Conservation (phyloP, 1,140 invertebrate species). For the Sycophaga agraensis region DNA sequence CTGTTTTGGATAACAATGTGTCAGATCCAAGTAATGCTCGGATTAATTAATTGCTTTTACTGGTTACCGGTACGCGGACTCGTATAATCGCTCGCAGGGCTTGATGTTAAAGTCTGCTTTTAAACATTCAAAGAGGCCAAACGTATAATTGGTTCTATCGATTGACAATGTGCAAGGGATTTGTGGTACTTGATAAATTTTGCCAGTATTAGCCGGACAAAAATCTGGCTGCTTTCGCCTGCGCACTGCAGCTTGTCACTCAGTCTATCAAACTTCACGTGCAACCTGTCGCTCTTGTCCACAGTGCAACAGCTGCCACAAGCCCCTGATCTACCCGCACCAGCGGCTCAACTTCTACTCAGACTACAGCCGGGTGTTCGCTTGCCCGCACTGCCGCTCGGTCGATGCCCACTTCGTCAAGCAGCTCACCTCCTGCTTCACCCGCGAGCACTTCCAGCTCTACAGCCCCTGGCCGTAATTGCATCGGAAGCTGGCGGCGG, state of each 20-base stretch:
- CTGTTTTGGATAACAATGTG: too few species aligned
- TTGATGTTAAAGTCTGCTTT: too few species aligned
- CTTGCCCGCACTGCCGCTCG: constrained; percentile 87
- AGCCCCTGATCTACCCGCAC: constrained; percentile 80
- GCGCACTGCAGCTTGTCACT: not conserved
- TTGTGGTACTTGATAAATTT: too few species aligned
- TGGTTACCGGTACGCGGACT: too few species aligned
- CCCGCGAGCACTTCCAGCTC: constrained; percentile 68
- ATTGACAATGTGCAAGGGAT: too few species aligned
- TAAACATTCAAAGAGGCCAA: too few species aligned
- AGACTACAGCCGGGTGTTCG: constrained; percentile 89
- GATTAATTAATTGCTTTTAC: too few species aligned
- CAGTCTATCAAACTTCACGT: not conserved
- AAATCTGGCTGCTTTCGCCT: too few species aligned
- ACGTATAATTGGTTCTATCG: too few species aligned
- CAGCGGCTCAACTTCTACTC: constrained; percentile 91
- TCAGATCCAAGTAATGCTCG: too few species aligned
- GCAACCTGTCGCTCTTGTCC: constrained; percentile 11
- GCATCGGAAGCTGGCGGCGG: constrained; percentile 21
- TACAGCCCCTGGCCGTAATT: constrained; percentile 82
- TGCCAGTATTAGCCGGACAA: too few species aligned
- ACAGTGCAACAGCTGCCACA: constrained; percentile 88
- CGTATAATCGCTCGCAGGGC: too few species aligned
- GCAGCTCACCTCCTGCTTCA: constrained; percentile 77
- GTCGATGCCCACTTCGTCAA: constrained; percentile 94